A percentile compares a stretch with the other conserved stretches of the same genome.
Conservation (phyloP, 2,888 invertebrate genomes). For the Epinotia bilunana region DNA sequence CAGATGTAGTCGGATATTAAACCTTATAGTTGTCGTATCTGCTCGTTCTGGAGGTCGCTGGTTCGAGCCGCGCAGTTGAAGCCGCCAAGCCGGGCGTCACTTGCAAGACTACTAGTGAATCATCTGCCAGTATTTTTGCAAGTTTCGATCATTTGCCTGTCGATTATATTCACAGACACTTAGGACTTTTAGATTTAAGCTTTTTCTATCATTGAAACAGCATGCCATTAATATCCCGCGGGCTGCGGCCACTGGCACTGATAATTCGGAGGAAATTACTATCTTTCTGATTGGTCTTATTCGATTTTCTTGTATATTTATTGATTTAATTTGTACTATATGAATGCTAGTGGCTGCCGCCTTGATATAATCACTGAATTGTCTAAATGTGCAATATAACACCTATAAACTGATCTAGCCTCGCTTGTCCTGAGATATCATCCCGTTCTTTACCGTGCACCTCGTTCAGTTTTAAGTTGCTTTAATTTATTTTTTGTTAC, state of each 20-base stretch:
- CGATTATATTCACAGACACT: slow-evolving; percentile 76
- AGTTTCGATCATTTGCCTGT: slow-evolving; percentile 79
- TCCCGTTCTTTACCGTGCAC: slow-evolving; percentile 83
- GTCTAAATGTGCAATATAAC: slow-evolving; percentile 82
- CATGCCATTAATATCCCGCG: slow-evolving; percentile 79
- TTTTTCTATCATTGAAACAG: slow-evolving; percentile 78
- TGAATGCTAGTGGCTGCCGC: slow-evolving; percentile 62
- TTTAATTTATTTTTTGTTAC: slow-evolving; percentile 77
- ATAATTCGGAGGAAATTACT: background rate
- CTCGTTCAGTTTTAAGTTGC: slow-evolving; percentile 84
- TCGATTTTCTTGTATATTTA: background rate
- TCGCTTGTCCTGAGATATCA: slow-evolving; percentile 83
- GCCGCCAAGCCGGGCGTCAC: slow-evolving; percentile 70
- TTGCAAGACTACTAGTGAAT: slow-evolving; percentile 75
- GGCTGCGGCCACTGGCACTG: slow-evolving; percentile 62
- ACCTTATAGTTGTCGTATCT: background rate
- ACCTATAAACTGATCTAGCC: slow-evolving; percentile 80
- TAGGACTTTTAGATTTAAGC: slow-evolving; percentile 81
- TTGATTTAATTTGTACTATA: slow-evolving; percentile 12
- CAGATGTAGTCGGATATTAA: background rate
- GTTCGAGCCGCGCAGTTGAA: slow-evolving; percentile 59
- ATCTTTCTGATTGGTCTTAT: background rate
- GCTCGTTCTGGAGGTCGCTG: slow-evolving; percentile 48
- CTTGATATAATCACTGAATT: slow-evolving; percentile 73
- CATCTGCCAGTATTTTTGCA: slow-evolving; percentile 77